Percentiles rank a stretch among this genome's conserved stretches.
Evolutionary conservation across 2,888 invertebrate genomes (phyloP).

Genomic region (Entomobrya proxima): DNA sequence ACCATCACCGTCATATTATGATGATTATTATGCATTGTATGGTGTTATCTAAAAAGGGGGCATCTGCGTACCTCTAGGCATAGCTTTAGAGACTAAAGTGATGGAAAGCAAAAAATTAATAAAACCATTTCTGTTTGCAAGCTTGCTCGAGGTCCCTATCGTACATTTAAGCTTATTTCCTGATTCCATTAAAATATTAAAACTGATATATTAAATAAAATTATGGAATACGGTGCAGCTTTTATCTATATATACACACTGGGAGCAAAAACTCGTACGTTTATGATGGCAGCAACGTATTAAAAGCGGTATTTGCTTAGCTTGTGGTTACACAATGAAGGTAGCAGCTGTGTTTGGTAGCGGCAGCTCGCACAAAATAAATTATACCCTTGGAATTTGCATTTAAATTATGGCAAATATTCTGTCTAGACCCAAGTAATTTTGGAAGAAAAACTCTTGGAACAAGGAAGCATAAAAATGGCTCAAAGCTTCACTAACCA

Average conservation of each 20-base stretch:
- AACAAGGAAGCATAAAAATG: neutral
- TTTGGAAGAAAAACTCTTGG: neutral
- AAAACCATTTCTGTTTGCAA: neutral
- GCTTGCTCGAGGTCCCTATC: neutral
- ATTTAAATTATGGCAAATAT: constrained; percentile 51
- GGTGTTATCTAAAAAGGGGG: neutral
- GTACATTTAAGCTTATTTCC: constrained; percentile 30
- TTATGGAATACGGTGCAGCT: neutral
- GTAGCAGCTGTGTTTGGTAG: constrained; percentile 19
- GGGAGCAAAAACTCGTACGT: neutral
- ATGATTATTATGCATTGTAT: constrained; percentile 14
- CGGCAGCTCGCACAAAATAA: constrained; percentile 13
- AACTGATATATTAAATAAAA: neutral
- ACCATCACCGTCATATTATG: constrained; percentile 27
- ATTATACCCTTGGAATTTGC: constrained; percentile 45
- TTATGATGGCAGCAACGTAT: neutral
- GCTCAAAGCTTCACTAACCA: neutral
- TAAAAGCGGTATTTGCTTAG: constrained; percentile 27
- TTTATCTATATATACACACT: neutral
- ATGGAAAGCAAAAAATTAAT: constrained; percentile 12
- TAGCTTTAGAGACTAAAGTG: neutral
- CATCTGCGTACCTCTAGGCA: neutral
- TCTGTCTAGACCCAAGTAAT: neutral
- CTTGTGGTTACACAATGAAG: constrained; percentile 27
- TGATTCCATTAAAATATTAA: constrained; percentile 27